Percentiles rank a stretch among this genome's conserved stretches.
Evolutionary conservation across 2,113 vertebrate species (phyloP).

Genomic region (Melierax canorus): DNA sequence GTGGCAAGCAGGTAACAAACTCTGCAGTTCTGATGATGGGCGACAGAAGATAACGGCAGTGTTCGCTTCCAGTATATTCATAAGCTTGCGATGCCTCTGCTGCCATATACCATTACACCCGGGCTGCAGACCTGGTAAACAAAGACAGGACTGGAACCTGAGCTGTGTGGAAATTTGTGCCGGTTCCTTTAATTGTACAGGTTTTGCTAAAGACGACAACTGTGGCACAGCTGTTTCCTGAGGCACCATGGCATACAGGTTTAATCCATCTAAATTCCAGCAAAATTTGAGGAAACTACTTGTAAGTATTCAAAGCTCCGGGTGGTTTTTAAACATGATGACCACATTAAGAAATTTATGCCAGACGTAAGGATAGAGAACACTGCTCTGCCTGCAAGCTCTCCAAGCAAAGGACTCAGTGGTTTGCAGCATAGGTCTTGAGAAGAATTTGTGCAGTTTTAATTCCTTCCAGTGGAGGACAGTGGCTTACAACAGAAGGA

Average conservation of each 20-base stretch:
- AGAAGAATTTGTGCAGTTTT: neutral
- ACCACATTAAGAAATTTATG: neutral
- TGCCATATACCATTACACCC: neutral
- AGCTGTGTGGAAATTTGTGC: neutral
- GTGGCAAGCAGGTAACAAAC: neutral
- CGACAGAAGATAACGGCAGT: neutral
- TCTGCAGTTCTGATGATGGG: fast-evolving
- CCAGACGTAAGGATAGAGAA: neutral
- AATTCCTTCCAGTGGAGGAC: slow-evolving; percentile 48
- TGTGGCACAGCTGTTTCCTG: neutral
- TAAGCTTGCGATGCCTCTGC: neutral
- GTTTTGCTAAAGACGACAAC: neutral
- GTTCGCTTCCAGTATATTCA: neutral
- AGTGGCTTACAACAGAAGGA: slow-evolving; percentile 46
- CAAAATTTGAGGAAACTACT: neutral
- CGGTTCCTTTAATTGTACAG: neutral
- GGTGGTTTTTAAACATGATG: neutral
- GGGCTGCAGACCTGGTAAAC: neutral
- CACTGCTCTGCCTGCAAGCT: neutral
- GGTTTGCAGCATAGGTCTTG: neutral
- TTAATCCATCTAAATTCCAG: neutral
- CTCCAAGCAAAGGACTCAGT: fast-evolving
- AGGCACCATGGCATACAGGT: neutral
- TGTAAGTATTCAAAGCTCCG: fast-evolving
- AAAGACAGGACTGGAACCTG: neutral